Conservation (phyloP, 1,140 invertebrate species). For the Orussus abietinus region DNA sequence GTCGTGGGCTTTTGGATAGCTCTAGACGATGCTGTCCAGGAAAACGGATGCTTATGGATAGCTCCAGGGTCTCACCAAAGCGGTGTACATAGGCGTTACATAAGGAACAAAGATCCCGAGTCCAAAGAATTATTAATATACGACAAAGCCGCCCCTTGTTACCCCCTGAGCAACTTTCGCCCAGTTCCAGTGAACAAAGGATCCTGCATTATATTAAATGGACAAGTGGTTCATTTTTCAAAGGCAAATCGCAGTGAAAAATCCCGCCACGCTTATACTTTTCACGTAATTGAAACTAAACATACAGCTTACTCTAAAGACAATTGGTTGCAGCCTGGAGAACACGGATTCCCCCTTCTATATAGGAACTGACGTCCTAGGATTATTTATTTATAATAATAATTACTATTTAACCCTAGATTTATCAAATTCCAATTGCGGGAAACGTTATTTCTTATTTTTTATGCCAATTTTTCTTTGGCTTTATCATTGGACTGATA, state of each 20-base stretch:
- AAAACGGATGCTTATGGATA: conserved; percentile 95
- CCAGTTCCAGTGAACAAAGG: conserved; percentile 80
- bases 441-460: too few relatives aligned
- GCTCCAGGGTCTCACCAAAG: conserved; percentile 86
- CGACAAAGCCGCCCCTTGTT: conserved; percentile 63
- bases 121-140: conserved; percentile 62
- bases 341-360: conserved; percentile 60
- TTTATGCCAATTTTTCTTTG: too few relatives aligned
- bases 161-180: conserved; percentile 73
- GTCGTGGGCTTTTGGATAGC: conserved; percentile 92
- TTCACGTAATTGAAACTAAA: conserved; percentile 84
- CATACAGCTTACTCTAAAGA: conserved; percentile 71
- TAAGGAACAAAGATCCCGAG: conserved; percentile 66
- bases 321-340: conserved; percentile 80
- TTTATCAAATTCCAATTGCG: too few relatives aligned
- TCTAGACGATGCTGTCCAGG: conserved; percentile 82
- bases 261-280: conserved; percentile 92
- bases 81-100: conserved; percentile 69
- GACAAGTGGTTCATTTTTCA: conserved; percentile 91
- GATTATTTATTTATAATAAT: too few relatives aligned
- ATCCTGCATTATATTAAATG: conserved; percentile 84
- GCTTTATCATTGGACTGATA: too few relatives aligned
- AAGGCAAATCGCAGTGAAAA: conserved; percentile 76
- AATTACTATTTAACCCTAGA: too few relatives aligned
- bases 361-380: conserved; percentile 63